phyloP scores from a whole-genome alignment of 2,888 invertebrate genomes.

The Cryptocheilus praepositus region DNA sequence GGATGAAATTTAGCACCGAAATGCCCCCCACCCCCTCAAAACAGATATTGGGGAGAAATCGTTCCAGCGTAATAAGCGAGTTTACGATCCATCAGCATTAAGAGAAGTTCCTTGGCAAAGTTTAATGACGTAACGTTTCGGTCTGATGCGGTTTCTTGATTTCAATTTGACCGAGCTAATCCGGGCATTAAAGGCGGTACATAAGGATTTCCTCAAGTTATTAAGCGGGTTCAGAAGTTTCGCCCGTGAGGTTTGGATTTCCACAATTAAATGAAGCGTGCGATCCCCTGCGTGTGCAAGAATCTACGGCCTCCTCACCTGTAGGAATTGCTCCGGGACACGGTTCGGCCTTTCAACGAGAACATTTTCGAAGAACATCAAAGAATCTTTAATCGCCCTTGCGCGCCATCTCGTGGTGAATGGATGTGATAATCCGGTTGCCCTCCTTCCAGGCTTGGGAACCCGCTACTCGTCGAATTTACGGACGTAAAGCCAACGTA shows the following conservation, averaged over 20 bases:
- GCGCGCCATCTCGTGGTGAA: constrained; percentile 58
- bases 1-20: background rate
- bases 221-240: constrained; percentile 59
- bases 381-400: constrained; percentile 68
- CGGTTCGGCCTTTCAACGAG: constrained; percentile 67
- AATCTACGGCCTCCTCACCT: constrained; percentile 64
- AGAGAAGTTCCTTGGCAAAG: constrained; percentile 11
- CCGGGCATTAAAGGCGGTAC: constrained; percentile 40
- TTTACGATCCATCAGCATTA: background rate
- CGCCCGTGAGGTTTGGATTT: constrained; percentile 60
- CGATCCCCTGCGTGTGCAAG: constrained; percentile 57
- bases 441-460: constrained; percentile 28
- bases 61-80: background rate
- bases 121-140: constrained; percentile 16
- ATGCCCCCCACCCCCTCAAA: background rate
- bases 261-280: constrained; percentile 71
- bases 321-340: constrained; percentile 67
- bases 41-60: background rate
- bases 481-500: no score
- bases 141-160: constrained; percentile 40
- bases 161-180: constrained; percentile 47
- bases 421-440: constrained; percentile 50
- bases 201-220: constrained; percentile 61
- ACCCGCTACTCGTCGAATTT: constrained; percentile 20
- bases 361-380: constrained; percentile 71